These are phyloP conservation scores for Psephotus haematonotus DNA, from an alignment of 2,113 vertebrate species.

Conservation along the genomic window DNA sequence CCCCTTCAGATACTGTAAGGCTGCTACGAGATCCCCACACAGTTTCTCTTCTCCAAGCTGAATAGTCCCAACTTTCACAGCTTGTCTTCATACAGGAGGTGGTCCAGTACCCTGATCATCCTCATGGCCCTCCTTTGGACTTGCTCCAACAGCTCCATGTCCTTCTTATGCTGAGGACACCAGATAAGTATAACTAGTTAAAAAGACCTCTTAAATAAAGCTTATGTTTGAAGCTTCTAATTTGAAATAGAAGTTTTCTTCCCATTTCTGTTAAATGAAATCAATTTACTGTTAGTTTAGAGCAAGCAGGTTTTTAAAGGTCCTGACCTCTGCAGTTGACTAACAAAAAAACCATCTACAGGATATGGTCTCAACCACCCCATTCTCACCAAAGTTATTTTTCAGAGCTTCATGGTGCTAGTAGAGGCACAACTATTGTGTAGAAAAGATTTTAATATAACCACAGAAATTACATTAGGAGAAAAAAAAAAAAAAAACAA, in stretches of 20 bases:
- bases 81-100: neutral
- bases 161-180: neutral
- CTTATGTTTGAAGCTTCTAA: neutral
- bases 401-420: neutral
- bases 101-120: neutral
- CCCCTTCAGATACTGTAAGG: neutral
- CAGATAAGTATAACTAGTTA: neutral
- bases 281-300: neutral
- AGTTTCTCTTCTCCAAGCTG: neutral
- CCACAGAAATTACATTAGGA: neutral
- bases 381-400: neutral
- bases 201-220: neutral
- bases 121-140: neutral
- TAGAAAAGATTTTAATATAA: neutral
- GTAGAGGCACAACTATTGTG: neutral
- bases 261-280: neutral
- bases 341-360: neutral
- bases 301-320: neutral
- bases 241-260: neutral
- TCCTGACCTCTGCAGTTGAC: neutral
- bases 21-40: neutral
- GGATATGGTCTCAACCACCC: neutral
- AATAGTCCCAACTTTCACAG: neutral
- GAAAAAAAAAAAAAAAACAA: neutral
- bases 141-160: neutral